Base-by-base conservation (phyloP, 2,888 invertebrate species). In the Pollenia griseotomentosa region DNA sequence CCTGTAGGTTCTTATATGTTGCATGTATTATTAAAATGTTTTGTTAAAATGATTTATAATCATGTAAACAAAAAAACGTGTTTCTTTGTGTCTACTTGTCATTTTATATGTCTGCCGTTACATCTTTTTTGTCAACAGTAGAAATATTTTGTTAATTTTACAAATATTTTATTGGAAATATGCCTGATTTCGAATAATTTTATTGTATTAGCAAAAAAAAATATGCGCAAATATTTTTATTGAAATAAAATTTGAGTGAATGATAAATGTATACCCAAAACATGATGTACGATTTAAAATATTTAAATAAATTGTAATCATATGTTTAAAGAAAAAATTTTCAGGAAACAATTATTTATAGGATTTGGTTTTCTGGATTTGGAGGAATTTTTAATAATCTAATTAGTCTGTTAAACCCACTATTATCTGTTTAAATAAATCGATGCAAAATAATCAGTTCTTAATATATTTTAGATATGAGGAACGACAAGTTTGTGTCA, bases 31-130 rank as follows among this genome's bases (percentile, higher is more conserved):
- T 75, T 51, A 59, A 33, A n/a, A n/a, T n/a, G n/a, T n/a, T n/a
- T n/a, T n/a, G n/a, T 75, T 51, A 59, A 33, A 46, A n/a, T 48
- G 11, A 74, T 75, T 63, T 48, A 51, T 7, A 8, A 8, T 40
- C 12, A 46, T 14, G 16, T 48, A 33, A 75, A 12, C 9, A 51
- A 19, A 61, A n/a, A 51, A 5, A 74, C 12, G 2, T 74, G 46
- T 73, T 73, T 0, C 48, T 59, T 46, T 61, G 12, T 51, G 16
- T 63, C 51, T 61, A 63, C 61, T n/a, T 74, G 74, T 51, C 61
- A 74, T 33, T 59, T 46, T 55, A 7, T 14, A 3, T 57, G n/a
- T 33, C n/a, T 59, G 16, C 12, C 40, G 6, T 6, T 6, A 33
- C 6, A 33, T 33, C 42, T 2, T 61, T 48, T 61, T 8, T 12